A percentile compares a stretch with the other conserved stretches of the same genome.
phyloP scores from a whole-genome alignment of 2,113 vertebrate genomes.

The Monarcha castaneiventris region DNA sequence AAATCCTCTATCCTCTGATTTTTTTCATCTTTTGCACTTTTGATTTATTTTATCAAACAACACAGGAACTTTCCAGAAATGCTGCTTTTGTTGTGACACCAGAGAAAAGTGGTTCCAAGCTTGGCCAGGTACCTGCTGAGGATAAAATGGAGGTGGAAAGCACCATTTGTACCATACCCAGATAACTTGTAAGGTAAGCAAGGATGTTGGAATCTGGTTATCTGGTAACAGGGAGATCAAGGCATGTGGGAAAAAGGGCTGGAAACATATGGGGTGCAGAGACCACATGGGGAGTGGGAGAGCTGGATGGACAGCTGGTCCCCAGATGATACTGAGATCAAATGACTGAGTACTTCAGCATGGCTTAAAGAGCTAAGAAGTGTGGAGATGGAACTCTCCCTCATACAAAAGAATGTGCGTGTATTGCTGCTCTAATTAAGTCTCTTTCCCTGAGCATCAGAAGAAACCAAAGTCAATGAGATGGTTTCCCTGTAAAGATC shows the following conservation, averaged over 20 bases:
- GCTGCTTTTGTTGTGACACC: neutral
- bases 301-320: constrained; percentile 50
- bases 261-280: constrained; percentile 65
- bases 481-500: neutral
- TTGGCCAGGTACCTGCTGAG: neutral
- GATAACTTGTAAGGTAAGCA: constrained; percentile 17
- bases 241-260: constrained; percentile 50
- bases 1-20: neutral
- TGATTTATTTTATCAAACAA: neutral
- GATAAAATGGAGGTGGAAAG: neutral
- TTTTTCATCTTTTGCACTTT: neutral
- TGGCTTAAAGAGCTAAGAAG: constrained; percentile 43
- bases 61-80: neutral
- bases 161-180: neutral
- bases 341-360: constrained; percentile 62
- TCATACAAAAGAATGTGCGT: neutral
- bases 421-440: constrained; percentile 7
- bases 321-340: constrained; percentile 63
- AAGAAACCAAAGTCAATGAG: neutral
- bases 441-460: neutral
- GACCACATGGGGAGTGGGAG: constrained; percentile 55
- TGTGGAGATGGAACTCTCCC: constrained; percentile 38
- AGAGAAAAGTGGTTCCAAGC: neutral
- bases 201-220: neutral
- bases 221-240: constrained; percentile 39